Percentiles rank a stretch among this genome's conserved stretches.
These are phyloP conservation scores for Narcine bancroftii DNA, from an alignment of 2,113 vertebrate species.

Conservation along the genomic window DNA sequence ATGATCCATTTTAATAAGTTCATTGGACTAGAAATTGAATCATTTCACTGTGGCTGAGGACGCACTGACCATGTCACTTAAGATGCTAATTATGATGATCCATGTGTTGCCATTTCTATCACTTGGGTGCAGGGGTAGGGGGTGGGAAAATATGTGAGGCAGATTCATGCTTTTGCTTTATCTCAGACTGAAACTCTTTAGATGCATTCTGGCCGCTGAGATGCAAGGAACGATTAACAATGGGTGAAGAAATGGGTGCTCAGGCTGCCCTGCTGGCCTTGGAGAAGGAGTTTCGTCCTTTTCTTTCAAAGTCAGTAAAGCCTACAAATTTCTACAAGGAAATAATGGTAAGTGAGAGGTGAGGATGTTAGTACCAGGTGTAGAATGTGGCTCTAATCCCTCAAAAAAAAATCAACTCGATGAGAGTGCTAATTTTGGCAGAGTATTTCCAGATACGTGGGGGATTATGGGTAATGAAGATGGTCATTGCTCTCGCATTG, in stretches of 20 bases:
- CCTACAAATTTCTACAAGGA: background rate
- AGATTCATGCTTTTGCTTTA: background rate
- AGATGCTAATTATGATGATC: slow-evolving; percentile 7
- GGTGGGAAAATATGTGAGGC: background rate
- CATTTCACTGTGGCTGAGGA: background rate
- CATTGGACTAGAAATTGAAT: background rate
- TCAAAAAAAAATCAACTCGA: background rate
- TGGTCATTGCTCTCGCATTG: too few relatives aligned
- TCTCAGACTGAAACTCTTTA: background rate
- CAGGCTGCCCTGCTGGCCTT: background rate
- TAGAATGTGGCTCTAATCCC: background rate
- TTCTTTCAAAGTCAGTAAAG: background rate
- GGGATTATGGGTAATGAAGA: too few relatives aligned
- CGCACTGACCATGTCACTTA: background rate
- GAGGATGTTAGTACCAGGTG: background rate
- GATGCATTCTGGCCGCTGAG: background rate
- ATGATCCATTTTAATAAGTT: background rate
- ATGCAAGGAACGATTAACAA: background rate
- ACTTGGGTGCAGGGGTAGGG: background rate
- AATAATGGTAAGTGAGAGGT: background rate
- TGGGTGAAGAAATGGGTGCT: background rate
- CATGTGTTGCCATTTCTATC: background rate
- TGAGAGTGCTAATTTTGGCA: background rate
- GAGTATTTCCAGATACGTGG: too few relatives aligned
- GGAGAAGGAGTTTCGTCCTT: background rate